phyloP scores from a whole-genome alignment of 2,888 invertebrate genomes.

The Lasioglossum morio region DNA sequence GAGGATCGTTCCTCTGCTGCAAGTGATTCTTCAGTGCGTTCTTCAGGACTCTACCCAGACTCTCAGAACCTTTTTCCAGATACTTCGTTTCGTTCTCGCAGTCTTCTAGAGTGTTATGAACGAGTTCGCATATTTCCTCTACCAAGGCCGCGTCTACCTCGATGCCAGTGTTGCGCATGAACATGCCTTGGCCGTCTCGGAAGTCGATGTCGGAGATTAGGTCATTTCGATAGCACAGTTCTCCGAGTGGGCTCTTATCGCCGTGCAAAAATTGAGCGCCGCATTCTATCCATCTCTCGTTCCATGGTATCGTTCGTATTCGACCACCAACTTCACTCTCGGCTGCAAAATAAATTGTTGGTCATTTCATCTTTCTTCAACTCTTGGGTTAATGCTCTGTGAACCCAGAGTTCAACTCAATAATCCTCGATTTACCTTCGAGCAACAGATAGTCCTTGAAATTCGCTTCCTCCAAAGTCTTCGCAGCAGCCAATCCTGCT shows the following conservation, averaged over 20 bases:
- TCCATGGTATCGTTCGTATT: slow-evolving; percentile 84
- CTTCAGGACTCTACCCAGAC: slow-evolving; percentile 83
- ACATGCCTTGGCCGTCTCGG: slow-evolving; percentile 87
- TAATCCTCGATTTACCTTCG: slow-evolving; percentile 83
- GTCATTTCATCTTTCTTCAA: background rate
- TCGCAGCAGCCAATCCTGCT: slow-evolving; percentile 87
- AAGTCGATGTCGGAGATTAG: slow-evolving; percentile 85
- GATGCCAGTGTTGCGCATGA: slow-evolving; percentile 85
- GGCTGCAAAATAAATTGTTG: slow-evolving; percentile 76
- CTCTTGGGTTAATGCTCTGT: background rate
- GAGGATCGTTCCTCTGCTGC: slow-evolving; percentile 77
- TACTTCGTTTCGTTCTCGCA: slow-evolving; percentile 83
- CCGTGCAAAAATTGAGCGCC: slow-evolving; percentile 90
- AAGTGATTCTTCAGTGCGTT: slow-evolving; percentile 85
- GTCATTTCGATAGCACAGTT: slow-evolving; percentile 84
- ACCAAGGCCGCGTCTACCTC: slow-evolving; percentile 84
- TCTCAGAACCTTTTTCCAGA: slow-evolving; percentile 60
- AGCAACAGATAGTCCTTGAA: slow-evolving; percentile 86
- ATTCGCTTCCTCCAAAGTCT: slow-evolving; percentile 84
- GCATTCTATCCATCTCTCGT: slow-evolving; percentile 85
- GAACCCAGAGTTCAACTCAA: background rate
- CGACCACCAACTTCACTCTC: slow-evolving; percentile 86
- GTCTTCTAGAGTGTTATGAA: slow-evolving; percentile 85
- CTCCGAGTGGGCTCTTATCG: slow-evolving; percentile 85
- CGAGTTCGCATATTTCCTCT: slow-evolving; percentile 85